Base-by-base conservation (phyloP, 2,113 vertebrate species). In the Glareola pratincola region DNA sequence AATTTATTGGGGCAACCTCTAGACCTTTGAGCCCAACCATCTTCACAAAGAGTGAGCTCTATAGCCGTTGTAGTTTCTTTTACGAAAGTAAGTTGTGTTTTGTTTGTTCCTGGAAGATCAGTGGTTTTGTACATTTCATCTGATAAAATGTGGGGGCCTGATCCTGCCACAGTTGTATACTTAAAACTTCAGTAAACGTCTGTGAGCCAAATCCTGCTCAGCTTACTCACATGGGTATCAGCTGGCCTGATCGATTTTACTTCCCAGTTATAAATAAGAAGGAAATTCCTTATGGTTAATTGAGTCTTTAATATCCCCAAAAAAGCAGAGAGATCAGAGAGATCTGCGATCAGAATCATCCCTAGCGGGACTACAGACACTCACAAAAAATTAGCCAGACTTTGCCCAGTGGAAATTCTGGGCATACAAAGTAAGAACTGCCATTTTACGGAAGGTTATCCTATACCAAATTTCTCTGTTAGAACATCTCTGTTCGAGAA, bases 261-360 rank as follows among this genome's bases (percentile, higher is more conserved):
- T 94, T 88, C 45, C 72, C 27, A 43, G 66, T 85, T 94, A 89
- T 90, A 94, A 96, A 96, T 94, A 96, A 92, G 56, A 77, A 91
- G 75, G 73, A 95, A 94, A 93, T 95, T 97, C 73, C 78, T 94
- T 92, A 90, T 69, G 71, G 80, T 80, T 96, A 97, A 97, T 92
- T 95, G 96, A 94, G 94, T 96, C 95, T 90, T 96, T 95, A 95
- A 90, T 95, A 96, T 89, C 64, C 83, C 48, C 76, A 66, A 88
- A 94, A 95, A 94, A 96, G 50, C 43, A 79, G 41, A n/a, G n/a
- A n/a, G n/a, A n/a, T n/a, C n/a, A n/a, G n/a, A n/a, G n/a, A n/a
- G n/a, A n/a, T 36, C 56, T 81, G 71, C 94, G 83, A 86, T 92
- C 85, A 94, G 71, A 95, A 92, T 93, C 88, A 86, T 29, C 48